Evolutionary conservation across 2,888 invertebrate genomes (phyloP), one percentile per base, ranked within the genome.

Genomic region (Hololepta plana): DNA sequence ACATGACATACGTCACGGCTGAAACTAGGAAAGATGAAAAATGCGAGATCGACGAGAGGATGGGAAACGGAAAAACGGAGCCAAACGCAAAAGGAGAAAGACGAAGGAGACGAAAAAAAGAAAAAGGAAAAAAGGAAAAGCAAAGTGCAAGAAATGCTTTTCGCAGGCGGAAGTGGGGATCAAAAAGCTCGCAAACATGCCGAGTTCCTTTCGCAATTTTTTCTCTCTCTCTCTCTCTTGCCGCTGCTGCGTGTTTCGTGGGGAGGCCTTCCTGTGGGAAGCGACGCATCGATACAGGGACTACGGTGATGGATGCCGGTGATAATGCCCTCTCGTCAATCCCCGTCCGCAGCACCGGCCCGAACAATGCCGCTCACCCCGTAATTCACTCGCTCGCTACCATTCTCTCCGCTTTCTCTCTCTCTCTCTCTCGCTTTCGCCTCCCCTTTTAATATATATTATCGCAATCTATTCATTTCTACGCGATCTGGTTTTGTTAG

Each of bases 321-420:
- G 59, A 59, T 59, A 59, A 59, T 59, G 55, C 53, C 51, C 49
- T 51, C 51, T 57, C 57, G 56, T 59, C 57, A 57, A 57, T 59
- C 53, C 55, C 51, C 51, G 56, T 57, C 57, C 52, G 51, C 51
- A 52, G 49, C 56, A 57, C 53, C 51, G 53, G 54, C 59, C 62
- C 63, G 56, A 59, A 61, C 61, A 59, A 60, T 53, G 62, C 55
- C 42, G 42, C 42, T 41, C 31, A 29, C 46, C 47, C 44, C 43
- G 49, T 49, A 51, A 49, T 46, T 49, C 51, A 50, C 49, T 51
- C 46, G 46, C 46, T 48, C 49, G 49, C 51, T 49, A n/a, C n/a
- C n/a, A n/a, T n/a, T n/a, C n/a, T n/a, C n/a, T n/a, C n/a, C n/a
- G n/a, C n/a, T n/a, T n/a, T n/a, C n/a, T n/a, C n/a, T n/a, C n/a